Evolutionary conservation across 2,797 vertebrate genomes (phyloP).

Genomic region (Pteropus rufus): DNA sequence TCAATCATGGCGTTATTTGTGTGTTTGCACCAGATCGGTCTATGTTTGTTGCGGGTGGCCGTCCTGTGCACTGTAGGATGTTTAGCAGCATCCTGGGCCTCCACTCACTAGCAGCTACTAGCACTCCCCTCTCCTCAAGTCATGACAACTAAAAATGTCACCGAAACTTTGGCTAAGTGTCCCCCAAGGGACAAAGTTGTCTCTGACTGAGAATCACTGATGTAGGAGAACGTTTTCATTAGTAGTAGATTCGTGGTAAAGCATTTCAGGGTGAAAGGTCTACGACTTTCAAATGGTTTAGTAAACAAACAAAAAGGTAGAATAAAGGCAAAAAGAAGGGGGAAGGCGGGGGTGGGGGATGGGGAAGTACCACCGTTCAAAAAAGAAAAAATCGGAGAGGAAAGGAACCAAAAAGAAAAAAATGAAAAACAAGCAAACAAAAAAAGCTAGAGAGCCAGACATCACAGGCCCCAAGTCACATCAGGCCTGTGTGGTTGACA

Average conservation of each 20-base stretch:
- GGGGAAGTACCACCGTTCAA: not conserved
- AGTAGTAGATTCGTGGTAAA: not conserved
- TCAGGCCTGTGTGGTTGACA: accelerated
- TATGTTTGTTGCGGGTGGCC: too few relatives aligned
- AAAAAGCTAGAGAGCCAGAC: not conserved
- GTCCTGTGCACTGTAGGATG: accelerated
- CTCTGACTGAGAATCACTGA: not conserved
- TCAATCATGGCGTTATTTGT: accelerated
- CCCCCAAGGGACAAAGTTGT: not conserved
- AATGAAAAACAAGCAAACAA: too few relatives aligned
- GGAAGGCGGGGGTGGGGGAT: too few relatives aligned
- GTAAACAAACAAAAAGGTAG: not conserved
- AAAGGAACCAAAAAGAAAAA: not conserved
- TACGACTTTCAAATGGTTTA: not conserved
- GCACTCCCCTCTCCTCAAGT: not conserved
- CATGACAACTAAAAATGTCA: not conserved
- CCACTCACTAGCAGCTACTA: not conserved
- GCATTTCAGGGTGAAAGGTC: not conserved
- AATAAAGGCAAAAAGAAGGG: not conserved
- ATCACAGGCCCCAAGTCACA: not conserved
- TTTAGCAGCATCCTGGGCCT: too few relatives aligned
- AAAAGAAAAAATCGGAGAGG: not conserved
- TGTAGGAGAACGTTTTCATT: too few relatives aligned
- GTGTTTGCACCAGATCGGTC: too few relatives aligned
- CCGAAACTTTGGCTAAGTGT: not conserved